phyloP scores from a whole-genome alignment of 1,140 invertebrate genomes.

The Drosophila serrata region DNA sequence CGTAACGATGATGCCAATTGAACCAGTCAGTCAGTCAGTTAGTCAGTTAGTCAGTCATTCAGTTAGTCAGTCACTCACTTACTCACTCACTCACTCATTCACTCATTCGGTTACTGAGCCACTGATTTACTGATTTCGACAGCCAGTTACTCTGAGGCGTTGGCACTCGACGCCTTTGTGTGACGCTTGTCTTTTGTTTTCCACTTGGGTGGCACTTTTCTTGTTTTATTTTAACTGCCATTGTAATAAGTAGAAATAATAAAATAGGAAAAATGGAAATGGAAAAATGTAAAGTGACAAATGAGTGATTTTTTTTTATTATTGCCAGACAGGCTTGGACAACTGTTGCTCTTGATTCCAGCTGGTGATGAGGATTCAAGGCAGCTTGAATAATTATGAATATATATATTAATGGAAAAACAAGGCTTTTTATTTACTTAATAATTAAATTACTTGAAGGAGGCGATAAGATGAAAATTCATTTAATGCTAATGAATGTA shows the following conservation, averaged over 20 bases:
- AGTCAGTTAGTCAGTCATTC: conserved; percentile 18
- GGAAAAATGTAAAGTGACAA: conserved; percentile 43
- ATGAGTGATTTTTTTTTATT: conserved; percentile 26
- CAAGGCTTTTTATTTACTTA: not conserved
- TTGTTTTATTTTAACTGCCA: not conserved
- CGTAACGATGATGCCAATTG: conserved; percentile 38
- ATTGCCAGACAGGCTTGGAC: conserved; percentile 11
- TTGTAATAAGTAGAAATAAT: conserved; percentile 11
- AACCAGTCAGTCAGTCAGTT: conserved; percentile 15
- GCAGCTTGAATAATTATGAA: not conserved
- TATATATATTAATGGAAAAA: not conserved
- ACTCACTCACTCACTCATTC: conserved; percentile 10
- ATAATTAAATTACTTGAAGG: not conserved
- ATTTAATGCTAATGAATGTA: not conserved
- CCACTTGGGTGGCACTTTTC: conserved; percentile 50
- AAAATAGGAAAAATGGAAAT: conserved; percentile 5
- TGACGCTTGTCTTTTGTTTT: conserved; percentile 47
- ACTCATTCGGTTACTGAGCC: conserved; percentile 15
- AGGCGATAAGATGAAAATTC: not conserved
- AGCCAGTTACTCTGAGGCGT: conserved; percentile 31
- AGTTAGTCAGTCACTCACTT: conserved; percentile 1
- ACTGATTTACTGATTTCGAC: conserved; percentile 32
- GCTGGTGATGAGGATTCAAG: not conserved
- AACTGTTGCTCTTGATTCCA: conserved; percentile 9
- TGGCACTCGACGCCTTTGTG: conserved; percentile 44